phyloP scores from a whole-genome alignment of 2,113 vertebrate genomes.

The Otis tarda region DNA sequence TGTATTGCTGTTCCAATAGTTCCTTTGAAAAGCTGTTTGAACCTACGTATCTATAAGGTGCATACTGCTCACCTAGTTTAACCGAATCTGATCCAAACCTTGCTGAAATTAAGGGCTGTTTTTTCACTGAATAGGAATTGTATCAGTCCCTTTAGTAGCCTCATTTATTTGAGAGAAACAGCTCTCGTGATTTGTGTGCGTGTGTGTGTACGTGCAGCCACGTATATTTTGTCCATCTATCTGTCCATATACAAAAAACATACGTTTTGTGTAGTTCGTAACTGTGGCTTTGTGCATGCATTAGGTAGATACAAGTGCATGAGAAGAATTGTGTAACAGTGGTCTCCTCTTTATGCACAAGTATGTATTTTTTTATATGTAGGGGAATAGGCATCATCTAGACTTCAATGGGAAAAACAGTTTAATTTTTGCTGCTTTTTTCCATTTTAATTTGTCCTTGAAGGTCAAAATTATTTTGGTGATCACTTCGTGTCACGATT shows the following conservation, averaged over 20 bases:
- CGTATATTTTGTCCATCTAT: not conserved
- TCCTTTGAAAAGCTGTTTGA: not conserved
- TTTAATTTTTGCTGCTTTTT: not conserved
- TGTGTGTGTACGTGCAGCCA: accelerated
- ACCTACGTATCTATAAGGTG: not conserved
- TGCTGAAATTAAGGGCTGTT: not conserved
- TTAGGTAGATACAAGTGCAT: not conserved
- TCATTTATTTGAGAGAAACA: not conserved
- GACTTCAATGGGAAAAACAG: not conserved
- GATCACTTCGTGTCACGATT: conserved; percentile 32
- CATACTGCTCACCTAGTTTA: not conserved
- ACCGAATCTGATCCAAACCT: not conserved
- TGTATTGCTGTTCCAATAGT: not conserved
- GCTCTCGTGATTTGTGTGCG: not conserved
- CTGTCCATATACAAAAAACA: accelerated
- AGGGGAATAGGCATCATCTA: not conserved
- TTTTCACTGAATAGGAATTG: not conserved
- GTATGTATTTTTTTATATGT: not conserved
- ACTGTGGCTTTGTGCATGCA: not conserved
- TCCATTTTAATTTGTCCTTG: conserved; percentile 22
- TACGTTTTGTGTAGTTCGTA: not conserved
- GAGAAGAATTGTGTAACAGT: not conserved
- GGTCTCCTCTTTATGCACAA: not conserved
- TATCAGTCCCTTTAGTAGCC: not conserved
- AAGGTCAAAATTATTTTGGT: conserved; percentile 38